Evolutionary conservation across 2,113 vertebrate genomes (phyloP).

Genomic region (Antigone vipio): DNA sequence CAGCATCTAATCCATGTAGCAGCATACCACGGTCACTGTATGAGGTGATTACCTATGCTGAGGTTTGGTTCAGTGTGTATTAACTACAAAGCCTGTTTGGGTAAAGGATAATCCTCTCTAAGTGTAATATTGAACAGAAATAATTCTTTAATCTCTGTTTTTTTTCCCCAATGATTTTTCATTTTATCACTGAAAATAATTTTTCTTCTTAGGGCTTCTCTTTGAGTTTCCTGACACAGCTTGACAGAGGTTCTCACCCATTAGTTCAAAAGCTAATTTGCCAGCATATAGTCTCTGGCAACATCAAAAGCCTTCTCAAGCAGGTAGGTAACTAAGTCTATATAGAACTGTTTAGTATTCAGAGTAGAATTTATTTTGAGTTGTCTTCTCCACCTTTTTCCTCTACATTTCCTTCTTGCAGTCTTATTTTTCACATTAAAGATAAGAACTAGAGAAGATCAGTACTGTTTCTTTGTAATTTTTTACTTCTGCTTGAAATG

Average conservation of each 20-base stretch:
- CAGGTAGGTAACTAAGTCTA: slow-evolving; percentile 76
- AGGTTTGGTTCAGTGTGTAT: background rate
- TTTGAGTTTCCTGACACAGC: slow-evolving; percentile 94
- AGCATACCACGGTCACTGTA: slow-evolving; percentile 90
- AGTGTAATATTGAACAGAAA: background rate
- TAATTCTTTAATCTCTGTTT: background rate
- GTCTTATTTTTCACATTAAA: background rate
- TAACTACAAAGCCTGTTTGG: background rate
- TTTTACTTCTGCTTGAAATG: background rate
- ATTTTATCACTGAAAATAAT: background rate
- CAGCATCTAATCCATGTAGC: slow-evolving; percentile 84
- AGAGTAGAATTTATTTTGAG: background rate
- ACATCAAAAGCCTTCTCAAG: slow-evolving; percentile 86
- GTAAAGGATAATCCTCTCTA: background rate
- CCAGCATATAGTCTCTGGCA: slow-evolving; percentile 86
- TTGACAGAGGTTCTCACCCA: slow-evolving; percentile 90
- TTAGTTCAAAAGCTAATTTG: slow-evolving; percentile 90
- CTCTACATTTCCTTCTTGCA: background rate
- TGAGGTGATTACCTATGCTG: slow-evolving; percentile 78
- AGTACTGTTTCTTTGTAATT: background rate
- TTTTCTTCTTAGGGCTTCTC: slow-evolving; percentile 87
- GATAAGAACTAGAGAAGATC: background rate
- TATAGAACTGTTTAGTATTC: background rate
- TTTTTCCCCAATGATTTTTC: background rate
- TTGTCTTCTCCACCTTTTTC: background rate